Percentiles rank a stretch among this genome's conserved stretches.
phyloP scores from a whole-genome alignment of 1,140 invertebrate species.

The Mizuhopecten yessoensis region DNA sequence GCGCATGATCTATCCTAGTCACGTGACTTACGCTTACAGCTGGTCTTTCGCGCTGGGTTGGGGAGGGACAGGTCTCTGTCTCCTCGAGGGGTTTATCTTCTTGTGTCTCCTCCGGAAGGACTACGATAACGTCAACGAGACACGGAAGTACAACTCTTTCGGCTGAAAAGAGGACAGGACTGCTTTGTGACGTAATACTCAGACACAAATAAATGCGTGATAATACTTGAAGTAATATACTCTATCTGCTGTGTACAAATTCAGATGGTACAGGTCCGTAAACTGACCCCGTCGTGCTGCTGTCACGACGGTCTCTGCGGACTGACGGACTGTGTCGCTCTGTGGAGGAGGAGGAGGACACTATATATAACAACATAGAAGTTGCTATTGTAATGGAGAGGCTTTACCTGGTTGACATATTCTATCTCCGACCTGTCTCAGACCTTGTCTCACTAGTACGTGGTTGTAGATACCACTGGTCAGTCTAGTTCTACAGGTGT shows the following conservation, averaged over 20 bases:
- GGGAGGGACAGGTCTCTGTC: constrained; percentile 70
- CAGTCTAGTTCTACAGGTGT: no score
- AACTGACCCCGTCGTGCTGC: not conserved
- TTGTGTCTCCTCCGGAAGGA: constrained; percentile 69
- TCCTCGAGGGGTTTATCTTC: constrained; percentile 73
- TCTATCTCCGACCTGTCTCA: no score
- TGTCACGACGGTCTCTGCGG: not conserved
- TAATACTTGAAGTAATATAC: not conserved
- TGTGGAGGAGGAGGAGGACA: no score
- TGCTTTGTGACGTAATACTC: not conserved
- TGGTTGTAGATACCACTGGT: no score
- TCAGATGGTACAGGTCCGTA: no score
- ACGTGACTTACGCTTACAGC: constrained; percentile 59
- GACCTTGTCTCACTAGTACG: no score
- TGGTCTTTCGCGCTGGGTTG: constrained; percentile 78
- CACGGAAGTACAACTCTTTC: constrained; percentile 65
- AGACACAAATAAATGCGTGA: not conserved
- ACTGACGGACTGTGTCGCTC: no score
- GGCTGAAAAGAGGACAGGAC: not conserved
- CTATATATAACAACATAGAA: no score
- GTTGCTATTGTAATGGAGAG: no score
- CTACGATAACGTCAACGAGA: constrained; percentile 73
- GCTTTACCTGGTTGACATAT: no score
- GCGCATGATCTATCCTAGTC: constrained; percentile 60
- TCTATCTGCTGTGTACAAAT: not conserved